Evolutionary conservation across 2,113 vertebrate species (phyloP).

Genomic region (Etheostoma spectabile): DNA sequence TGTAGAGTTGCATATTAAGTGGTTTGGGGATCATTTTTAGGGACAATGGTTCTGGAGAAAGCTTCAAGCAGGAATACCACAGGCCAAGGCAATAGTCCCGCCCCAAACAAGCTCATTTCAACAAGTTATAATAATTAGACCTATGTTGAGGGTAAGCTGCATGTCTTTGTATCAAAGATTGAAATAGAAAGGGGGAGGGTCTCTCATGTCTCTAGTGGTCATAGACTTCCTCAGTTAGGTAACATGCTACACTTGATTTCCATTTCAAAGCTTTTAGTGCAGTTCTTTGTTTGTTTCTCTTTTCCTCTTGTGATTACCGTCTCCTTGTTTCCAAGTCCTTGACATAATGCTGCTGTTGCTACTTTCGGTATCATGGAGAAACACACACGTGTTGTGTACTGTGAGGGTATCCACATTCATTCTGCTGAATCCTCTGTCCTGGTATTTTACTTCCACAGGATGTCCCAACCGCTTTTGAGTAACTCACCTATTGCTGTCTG

Average conservation of each 20-base stretch:
- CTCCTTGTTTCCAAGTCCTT: conserved; percentile 4
- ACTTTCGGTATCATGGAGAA: background rate
- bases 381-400: background rate
- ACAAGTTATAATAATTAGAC: background rate
- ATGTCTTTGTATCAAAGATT: conserved; percentile 1
- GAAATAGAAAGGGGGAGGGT: background rate
- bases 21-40: too few species aligned
- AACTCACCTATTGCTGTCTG: too few species aligned
- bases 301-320: conserved; percentile 1
- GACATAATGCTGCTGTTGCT: background rate
- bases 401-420: background rate
- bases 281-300: background rate
- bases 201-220: background rate
- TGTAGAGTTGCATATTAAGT: too few species aligned
- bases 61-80: too few species aligned
- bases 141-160: background rate
- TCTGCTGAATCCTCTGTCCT: background rate
- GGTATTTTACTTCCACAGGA: background rate
- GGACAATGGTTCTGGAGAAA: too few species aligned
- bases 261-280: conserved; percentile 29
- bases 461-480: background rate
- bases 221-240: background rate
- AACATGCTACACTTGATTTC: conserved; percentile 1
- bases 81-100: too few species aligned
- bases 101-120: too few species aligned